Conservation (phyloP, 2,113 vertebrate species). For the Hydrochoerus hydrochaeris region DNA sequence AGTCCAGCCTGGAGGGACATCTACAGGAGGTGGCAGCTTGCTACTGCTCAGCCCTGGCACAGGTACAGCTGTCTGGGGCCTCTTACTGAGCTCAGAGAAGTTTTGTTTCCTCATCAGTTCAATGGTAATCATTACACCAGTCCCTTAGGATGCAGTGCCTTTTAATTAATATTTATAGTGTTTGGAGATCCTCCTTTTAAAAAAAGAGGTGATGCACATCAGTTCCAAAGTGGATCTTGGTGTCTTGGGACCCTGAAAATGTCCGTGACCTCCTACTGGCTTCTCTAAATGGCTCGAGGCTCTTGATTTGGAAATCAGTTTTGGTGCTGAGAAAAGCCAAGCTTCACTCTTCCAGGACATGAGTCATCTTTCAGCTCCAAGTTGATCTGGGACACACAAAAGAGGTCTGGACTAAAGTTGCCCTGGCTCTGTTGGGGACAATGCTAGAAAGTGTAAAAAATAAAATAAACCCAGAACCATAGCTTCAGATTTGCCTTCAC, state of each 20-base stretch:
- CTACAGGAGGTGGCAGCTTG: neutral
- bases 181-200: neutral
- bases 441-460: neutral
- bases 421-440: neutral
- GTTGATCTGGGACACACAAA: neutral
- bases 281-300: neutral
- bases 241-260: neutral
- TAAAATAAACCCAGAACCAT: neutral
- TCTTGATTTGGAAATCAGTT: neutral
- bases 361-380: neutral
- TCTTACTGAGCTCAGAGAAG: neutral
- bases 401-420: neutral
- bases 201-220: neutral
- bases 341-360: neutral
- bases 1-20: neutral
- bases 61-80: neutral
- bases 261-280: neutral
- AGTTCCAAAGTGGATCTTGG: neutral
- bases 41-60: neutral
- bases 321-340: neutral
- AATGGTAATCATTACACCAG: neutral
- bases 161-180: constrained; percentile 26
- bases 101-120: neutral
- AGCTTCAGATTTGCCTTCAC: neutral
- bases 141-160: neutral